phyloP scores from a whole-genome alignment of 2,797 vertebrate genomes.

The Brotula barbata region DNA sequence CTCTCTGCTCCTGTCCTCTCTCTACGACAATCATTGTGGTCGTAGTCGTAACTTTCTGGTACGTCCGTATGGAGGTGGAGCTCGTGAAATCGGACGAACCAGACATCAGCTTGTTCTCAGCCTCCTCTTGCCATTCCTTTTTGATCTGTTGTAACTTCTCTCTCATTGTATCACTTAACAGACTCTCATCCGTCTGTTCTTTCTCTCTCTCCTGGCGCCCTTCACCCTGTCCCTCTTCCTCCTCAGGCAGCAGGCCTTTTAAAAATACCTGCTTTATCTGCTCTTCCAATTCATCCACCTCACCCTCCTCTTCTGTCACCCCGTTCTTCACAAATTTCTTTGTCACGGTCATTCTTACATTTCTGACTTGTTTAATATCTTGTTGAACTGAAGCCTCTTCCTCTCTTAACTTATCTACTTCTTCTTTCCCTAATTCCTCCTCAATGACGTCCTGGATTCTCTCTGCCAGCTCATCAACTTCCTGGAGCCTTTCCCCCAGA shows the following conservation, averaged over 20 bases:
- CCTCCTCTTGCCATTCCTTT: slow-evolving; percentile 46
- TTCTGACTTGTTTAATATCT: slow-evolving; percentile 14
- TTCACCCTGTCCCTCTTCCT: slow-evolving; percentile 25
- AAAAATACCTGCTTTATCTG: slow-evolving; percentile 74
- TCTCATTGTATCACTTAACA: slow-evolving; percentile 34
- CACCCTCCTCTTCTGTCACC: slow-evolving; percentile 11
- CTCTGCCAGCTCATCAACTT: slow-evolving; percentile 65
- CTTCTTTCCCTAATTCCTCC: slow-evolving; percentile 56
- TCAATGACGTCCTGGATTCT: slow-evolving; percentile 64
- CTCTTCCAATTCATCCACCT: slow-evolving; percentile 69
- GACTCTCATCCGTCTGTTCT: slow-evolving; percentile 10
- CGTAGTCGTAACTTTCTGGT: slow-evolving; percentile 38
- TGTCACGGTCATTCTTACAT: slow-evolving; percentile 12
- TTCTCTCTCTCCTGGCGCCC: slow-evolving; percentile 16
- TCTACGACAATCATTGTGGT: slow-evolving; percentile 50
- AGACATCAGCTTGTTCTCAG: slow-evolving; percentile 25
- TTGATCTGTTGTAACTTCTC: slow-evolving; percentile 46
- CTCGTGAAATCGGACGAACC: slow-evolving; percentile 7
- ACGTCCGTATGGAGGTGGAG: slow-evolving; percentile 14
- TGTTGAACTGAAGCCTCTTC: slow-evolving; percentile 34
- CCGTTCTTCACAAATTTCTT: slow-evolving; percentile 39
- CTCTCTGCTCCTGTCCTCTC: slow-evolving; percentile 2
- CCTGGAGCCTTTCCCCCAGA: slow-evolving; percentile 70
- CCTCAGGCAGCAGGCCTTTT: slow-evolving; percentile 63
- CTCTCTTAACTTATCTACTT: slow-evolving; percentile 49